Base-by-base conservation (phyloP, 2,888 invertebrate species). In the Tethea ocularis region DNA sequence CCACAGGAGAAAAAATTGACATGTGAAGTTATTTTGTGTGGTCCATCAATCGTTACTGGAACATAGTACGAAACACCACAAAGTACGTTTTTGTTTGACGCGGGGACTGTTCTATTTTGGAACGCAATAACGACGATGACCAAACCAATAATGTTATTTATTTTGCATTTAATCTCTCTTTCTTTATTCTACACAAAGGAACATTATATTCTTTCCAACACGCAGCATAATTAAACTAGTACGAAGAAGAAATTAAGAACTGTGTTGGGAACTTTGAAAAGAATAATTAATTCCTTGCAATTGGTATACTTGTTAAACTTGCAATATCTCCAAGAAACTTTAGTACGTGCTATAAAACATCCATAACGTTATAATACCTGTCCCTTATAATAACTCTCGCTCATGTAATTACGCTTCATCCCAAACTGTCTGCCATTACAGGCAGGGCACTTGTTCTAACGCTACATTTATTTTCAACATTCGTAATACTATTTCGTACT, bases 121-220 rank as follows among this genome's bases (percentile, higher is more conserved):
- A 4, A 41, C 41, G 2, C 41, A 20, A 20, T 46, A 52, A 62
- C 57, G 22, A 46, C 51, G 64, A 62, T 62, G 54, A 59, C 52
- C 53, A 36, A 26, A 20, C 36, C 15, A 10, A 3, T 1, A 41
- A 52, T 61, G 8, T 54, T 60, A 58, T 17, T 8, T 41, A 41
- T 17, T n/a, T 6, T 36, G n/a, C n/a, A n/a, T n/a, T n/a, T n/a
- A n/a, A n/a, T n/a, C n/a, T n/a, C n/a, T n/a, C n/a, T n/a, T n/a
- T n/a, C n/a, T n/a, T n/a, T n/a, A n/a, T n/a, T n/a, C n/a, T n/a
- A n/a, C n/a, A 38, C 15, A 1, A 2, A 15, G 15, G 29, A 29
- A 29, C 2, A 29, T 29, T 29, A 7, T 10, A 8, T 29, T 8
- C 10, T 29, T 8, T 11, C 10, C 29, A 29, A 10, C 1, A 29